These are phyloP conservation scores for Lasioglossum marginatum DNA, from an alignment of 2,888 invertebrate species.

Conservation along the genomic window DNA sequence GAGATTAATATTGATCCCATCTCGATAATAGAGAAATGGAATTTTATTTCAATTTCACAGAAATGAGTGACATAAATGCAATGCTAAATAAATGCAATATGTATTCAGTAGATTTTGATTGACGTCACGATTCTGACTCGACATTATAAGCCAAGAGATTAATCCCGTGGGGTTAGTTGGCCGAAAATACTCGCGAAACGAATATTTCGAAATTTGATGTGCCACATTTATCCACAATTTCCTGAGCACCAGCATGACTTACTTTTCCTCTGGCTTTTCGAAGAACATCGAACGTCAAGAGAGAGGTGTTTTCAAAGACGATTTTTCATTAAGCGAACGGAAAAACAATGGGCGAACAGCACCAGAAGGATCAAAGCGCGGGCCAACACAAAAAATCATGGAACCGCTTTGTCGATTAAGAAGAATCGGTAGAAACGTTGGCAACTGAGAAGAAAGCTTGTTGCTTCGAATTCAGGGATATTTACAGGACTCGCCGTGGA, in stretches of 20 bases:
- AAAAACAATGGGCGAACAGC: neutral
- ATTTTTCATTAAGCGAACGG: neutral
- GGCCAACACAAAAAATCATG: neutral
- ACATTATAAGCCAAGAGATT: neutral
- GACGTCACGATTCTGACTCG: neutral
- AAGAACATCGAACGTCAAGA: neutral
- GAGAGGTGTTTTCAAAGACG: neutral
- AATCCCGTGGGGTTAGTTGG: neutral
- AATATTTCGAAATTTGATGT: neutral
- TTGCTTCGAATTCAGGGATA: neutral
- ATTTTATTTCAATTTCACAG: neutral
- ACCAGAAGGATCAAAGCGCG: neutral
- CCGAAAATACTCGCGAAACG: neutral
- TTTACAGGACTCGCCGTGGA: neutral
- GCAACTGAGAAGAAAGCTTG: neutral
- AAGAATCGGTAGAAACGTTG: neutral
- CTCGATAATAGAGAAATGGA: neutral
- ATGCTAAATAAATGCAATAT: too few relatives aligned
- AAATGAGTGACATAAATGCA: neutral
- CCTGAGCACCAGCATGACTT: neutral
- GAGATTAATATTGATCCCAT: neutral
- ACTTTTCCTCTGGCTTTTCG: neutral
- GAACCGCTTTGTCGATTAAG: neutral
- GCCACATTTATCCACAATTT: neutral
- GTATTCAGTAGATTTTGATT: too few relatives aligned